Evolutionary conservation across 2,888 invertebrate species (phyloP).

Genomic region (Julus scandinavius): DNA sequence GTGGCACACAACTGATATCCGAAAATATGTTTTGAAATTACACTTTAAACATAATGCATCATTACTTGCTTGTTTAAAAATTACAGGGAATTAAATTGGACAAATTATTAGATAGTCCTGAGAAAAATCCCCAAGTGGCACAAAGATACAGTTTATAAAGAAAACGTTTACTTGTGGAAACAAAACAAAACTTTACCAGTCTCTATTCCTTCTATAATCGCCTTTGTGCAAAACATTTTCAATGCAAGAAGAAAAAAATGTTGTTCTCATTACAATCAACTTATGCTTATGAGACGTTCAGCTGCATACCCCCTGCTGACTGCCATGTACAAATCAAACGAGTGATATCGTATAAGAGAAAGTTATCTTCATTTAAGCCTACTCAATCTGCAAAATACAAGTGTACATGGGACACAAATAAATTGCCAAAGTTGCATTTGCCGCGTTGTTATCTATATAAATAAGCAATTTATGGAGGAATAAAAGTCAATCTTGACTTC

Average conservation of each 20-base stretch:
- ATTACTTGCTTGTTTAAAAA: background rate
- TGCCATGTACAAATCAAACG: background rate
- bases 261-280: conserved; percentile 19
- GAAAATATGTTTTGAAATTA: no score
- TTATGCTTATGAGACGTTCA: background rate
- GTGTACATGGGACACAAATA: background rate
- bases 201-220: background rate
- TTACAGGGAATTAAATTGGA: background rate
- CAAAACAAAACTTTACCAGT: background rate
- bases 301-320: background rate
- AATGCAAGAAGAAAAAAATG: background rate
- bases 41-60: background rate
- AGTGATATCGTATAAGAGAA: background rate
- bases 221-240: background rate
- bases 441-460: conserved; percentile 14
- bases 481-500: conserved; percentile 22
- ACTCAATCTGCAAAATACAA: background rate
- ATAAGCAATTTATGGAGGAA: conserved; percentile 5
- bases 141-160: background rate
- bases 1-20: background rate
- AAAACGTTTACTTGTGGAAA: background rate
- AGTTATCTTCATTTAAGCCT: background rate
- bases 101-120: background rate
- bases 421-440: background rate
- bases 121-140: background rate